These are phyloP conservation scores for Dasypus novemcinctus DNA, from an alignment of 2,113 vertebrate species.

Conservation along the genomic window DNA sequence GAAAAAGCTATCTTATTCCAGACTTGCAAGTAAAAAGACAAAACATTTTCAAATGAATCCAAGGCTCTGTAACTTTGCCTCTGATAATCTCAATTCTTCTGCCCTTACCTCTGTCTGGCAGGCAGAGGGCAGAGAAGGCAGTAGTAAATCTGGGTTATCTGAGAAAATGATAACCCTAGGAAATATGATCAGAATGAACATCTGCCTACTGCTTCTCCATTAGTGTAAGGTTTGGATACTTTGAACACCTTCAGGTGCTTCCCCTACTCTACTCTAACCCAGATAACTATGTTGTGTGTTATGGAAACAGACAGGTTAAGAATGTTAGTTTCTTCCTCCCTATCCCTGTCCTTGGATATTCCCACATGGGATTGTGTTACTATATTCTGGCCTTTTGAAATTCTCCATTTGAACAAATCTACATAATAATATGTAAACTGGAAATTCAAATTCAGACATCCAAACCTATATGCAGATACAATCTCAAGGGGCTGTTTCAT, in stretches of 20 bases:
- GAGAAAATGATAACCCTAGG: background rate
- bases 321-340: background rate
- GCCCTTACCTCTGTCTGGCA: background rate
- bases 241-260: background rate
- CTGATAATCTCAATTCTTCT: background rate
- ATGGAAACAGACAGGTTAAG: background rate
- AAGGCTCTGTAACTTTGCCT: background rate
- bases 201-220: background rate
- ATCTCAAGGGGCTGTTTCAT: background rate
- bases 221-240: background rate
- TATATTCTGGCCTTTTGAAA: conserved; percentile 13
- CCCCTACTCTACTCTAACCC: background rate
- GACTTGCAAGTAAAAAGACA: background rate
- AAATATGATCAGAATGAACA: background rate
- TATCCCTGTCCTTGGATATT: background rate
- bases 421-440: background rate
- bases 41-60: background rate
- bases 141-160: background rate
- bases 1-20: background rate
- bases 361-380: background rate
- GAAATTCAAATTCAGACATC: background rate
- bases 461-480: background rate
- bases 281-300: background rate
- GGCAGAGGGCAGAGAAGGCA: background rate
- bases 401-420: background rate